A percentile compares a stretch with the other conserved stretches of the same genome.
Evolutionary conservation across 2,888 invertebrate genomes (phyloP).

Genomic region (Sipha maydis): DNA sequence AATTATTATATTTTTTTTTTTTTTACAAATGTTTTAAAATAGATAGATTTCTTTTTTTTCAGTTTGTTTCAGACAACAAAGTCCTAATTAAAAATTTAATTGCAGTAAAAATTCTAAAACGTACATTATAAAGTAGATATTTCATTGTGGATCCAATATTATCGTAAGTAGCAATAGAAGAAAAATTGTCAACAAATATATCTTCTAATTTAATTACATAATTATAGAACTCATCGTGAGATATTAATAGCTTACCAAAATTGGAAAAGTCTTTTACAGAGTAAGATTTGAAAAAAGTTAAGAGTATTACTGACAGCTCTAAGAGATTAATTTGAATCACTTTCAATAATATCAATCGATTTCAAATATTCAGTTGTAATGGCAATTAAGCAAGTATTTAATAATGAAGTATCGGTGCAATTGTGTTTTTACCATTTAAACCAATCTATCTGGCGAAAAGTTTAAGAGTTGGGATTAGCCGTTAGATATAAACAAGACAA

Average conservation of each 20-base stretch:
- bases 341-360: no score
- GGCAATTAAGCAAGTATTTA: no score
- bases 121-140: not conserved
- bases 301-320: not conserved
- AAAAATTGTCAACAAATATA: constrained; percentile 23
- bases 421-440: no score
- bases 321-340: no score
- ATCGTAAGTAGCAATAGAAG: not conserved
- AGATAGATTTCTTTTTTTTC: no score
- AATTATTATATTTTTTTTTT: no score
- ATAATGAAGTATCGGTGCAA: no score
- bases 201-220: constrained; percentile 25
- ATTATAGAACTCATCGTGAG: constrained; percentile 12
- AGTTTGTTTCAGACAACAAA: not conserved
- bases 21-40: no score
- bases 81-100: constrained; percentile 1
- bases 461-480: no score
- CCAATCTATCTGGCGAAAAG: no score
- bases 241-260: constrained; percentile 11
- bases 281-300: not conserved
- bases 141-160: not conserved
- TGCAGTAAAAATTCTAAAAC: constrained; percentile 16
- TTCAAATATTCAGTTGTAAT: no score
- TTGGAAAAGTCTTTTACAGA: not conserved
- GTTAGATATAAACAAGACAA: no score